Evolutionary conservation across 2,888 invertebrate genomes (phyloP), one percentile per base, ranked within the genome.

Genomic region (Epinotia demarniana): DNA sequence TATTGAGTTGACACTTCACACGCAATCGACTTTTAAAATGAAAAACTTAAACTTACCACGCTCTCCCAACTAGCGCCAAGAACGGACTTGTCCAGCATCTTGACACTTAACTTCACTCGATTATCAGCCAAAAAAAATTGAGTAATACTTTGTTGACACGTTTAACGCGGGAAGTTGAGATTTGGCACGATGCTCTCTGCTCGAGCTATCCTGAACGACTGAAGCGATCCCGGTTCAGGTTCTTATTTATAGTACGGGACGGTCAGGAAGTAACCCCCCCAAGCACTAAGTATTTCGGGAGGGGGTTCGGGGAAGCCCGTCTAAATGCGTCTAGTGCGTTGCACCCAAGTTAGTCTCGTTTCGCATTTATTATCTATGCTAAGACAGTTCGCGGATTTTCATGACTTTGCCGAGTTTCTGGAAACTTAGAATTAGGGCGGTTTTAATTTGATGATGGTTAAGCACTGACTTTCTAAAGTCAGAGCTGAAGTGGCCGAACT

Each of bases 1-100:
- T n/a, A 74, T 73, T 66, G 77, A 72, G 73, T 77, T 72, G 75
- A 75, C 75, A 71, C 61, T 67, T 72, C 61, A 75, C 68, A 74
- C 57, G 68, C 33, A 64, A 70, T 70, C 49, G 46, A 39, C 53
- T 49, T 61, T 53, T 16, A 39, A 55, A 72, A 71, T 39, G n/a
- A 43, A 9, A 49, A 46, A 67, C 66, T 76, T 53, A 16, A 80
- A 92, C 94, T 91, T 87, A 94, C 93, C 89, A 94, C 92, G 82
- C 93, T 94, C 84, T 94, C 94, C 94, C 92, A 93, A 87, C 94
- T 94, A 83, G 92, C 92, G 78, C 94, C 93, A 79, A 93, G 78
- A 78, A 90, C 86, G 68, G 89, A 87, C 84, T 90, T 92, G 89
- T 94, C 94, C 93, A 94, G 89, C 93, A 93, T 94, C 60, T 84